Percentiles rank a stretch among this genome's conserved stretches.
Conservation (phyloP, 2,113 vertebrate species). For the Aythya baeri region DNA sequence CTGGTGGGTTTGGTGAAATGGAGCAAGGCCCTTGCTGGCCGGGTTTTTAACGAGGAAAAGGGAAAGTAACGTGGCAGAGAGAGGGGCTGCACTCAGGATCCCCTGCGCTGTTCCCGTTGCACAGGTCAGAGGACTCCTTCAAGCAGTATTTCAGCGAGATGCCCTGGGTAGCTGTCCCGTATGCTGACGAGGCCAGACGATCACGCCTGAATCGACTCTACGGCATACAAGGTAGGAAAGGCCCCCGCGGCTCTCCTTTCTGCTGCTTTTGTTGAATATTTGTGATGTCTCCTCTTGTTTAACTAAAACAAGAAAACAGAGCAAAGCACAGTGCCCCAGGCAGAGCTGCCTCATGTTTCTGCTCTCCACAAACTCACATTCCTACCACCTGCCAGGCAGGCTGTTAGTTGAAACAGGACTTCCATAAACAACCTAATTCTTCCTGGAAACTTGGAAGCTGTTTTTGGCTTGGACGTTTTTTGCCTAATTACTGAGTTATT, state of each 20-base stretch:
- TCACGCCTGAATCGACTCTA: constrained; percentile 96
- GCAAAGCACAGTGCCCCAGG: constrained; percentile 35
- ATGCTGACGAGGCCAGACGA: constrained; percentile 89
- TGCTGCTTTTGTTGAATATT: neutral
- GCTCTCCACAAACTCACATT: constrained; percentile 40
- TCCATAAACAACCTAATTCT: constrained; percentile 71
- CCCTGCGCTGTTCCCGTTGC: neutral
- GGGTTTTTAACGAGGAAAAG: neutral
- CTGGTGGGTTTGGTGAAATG: neutral
- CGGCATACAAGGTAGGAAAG: constrained; percentile 92
- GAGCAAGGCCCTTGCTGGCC: neutral
- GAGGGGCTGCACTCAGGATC: neutral
- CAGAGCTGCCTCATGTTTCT: constrained; percentile 12
- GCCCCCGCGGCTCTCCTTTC: neutral
- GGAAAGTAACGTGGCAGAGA: neutral
- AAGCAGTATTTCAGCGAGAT: constrained; percentile 99
- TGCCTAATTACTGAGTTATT: constrained; percentile 59
- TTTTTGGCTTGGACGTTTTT: constrained; percentile 55
- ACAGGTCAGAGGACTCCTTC: constrained; percentile 97
- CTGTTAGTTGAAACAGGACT: constrained; percentile 63
- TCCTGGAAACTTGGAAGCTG: constrained; percentile 69
- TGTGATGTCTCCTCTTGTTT: constrained; percentile 32
- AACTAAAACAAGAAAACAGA: constrained; percentile 25
- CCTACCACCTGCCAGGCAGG: constrained; percentile 70
- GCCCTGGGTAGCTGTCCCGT: constrained; percentile 96